Evolutionary conservation across 2,113 vertebrate genomes (phyloP), one percentile per base, ranked within the genome.

Genomic region (Sinosuthora webbiana): DNA sequence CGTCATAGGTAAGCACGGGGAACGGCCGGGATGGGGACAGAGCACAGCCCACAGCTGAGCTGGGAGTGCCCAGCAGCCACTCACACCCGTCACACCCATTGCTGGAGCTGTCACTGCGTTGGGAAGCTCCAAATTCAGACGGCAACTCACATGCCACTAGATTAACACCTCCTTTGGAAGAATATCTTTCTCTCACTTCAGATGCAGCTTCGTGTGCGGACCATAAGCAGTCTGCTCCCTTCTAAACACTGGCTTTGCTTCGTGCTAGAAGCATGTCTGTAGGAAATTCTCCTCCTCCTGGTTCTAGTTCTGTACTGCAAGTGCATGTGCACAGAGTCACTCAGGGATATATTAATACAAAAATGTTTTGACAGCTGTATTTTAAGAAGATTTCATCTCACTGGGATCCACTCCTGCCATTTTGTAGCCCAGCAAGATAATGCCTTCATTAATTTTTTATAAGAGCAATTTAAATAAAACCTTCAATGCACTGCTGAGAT

Each of bases 1-100:
- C 3, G 98, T 99, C 78, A 97, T 99, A 33, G 99, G 99, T 99
- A 97, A 98, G 98, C 21, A 16, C 23, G 0, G 39, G 21, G 13
- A 45, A 3, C 7, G 0, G 10, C 53, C 16, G 23, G 8, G 14
- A 2, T 1, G 11, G 49, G 68, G 8, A 4, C 88, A 3, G 13
- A 21, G 30, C 2, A 1, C 52, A 3, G 59, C 44, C 47, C 1
- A 1, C 18, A 18, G 27, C 24, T 20, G 8, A 4, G 67, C 30
- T 1, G 31, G 13, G 10, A 2, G 15, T 0, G 4, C 31, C 28
- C 35, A 5, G 60, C 50, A 4, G 24, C 3, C 69, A 11, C 20
- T 45, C 2, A 0, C 57, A 57, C 15, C 49, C 47, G 27, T 15
- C 50, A 18, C 33, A n/a, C 3, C 12, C 21, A 1, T 0, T 4